phyloP scores from a whole-genome alignment of 2,113 vertebrate species.

The Silurus asotus region DNA sequence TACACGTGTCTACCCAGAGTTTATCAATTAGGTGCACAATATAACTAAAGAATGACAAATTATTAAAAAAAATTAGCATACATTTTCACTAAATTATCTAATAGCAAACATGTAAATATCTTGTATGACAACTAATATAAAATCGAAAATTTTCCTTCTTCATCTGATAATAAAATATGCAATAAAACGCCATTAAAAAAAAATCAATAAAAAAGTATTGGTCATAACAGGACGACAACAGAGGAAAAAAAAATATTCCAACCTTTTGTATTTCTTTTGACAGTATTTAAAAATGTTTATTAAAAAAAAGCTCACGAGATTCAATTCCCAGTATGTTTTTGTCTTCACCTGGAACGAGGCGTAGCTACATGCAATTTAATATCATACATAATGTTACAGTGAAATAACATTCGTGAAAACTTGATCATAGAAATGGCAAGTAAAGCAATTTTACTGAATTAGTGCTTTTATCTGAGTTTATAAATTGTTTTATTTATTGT shows the following conservation, averaged over 20 bases:
- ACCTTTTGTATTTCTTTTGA: neutral
- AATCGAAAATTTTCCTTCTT: too few relatives aligned
- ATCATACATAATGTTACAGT: neutral
- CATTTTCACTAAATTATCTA: neutral
- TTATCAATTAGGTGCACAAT: neutral
- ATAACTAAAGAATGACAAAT: neutral
- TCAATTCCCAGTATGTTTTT: neutral
- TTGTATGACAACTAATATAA: neutral
- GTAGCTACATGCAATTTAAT: neutral
- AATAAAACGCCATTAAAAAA: too few relatives aligned
- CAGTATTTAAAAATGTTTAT: neutral
- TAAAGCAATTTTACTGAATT: neutral
- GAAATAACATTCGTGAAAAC: neutral
- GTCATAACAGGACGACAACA: neutral
- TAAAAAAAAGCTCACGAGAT: neutral
- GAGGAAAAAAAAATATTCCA: neutral
- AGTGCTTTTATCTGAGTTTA: neutral
- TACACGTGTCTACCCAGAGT: neutral
- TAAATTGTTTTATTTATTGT: neutral
- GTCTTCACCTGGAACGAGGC: neutral
- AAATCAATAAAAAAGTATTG: too few relatives aligned
- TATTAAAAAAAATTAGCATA: neutral
- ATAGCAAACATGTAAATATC: neutral
- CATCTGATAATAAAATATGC: too few relatives aligned
- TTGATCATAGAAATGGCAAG: neutral